Percentiles rank a stretch among this genome's conserved stretches.
phyloP scores from a whole-genome alignment of 2,888 invertebrate species.

The Calameuta pallipes region DNA sequence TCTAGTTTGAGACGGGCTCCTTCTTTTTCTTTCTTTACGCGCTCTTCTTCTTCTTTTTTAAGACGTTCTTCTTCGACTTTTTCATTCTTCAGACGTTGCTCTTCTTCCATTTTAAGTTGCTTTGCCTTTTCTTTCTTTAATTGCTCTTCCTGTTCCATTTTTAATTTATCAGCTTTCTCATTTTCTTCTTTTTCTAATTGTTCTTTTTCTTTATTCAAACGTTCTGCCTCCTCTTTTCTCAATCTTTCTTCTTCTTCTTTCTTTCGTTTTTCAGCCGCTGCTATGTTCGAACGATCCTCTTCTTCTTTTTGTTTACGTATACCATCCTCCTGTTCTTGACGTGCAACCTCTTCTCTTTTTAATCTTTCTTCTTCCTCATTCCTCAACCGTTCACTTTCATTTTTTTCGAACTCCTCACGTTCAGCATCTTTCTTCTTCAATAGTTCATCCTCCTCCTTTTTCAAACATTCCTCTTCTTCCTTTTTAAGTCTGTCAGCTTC shows the following conservation, averaged over 20 bases:
- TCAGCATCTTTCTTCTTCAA: conserved; percentile 47
- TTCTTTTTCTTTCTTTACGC: conserved; percentile 19
- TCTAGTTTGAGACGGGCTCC: conserved; percentile 6
- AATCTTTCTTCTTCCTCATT: conserved; percentile 46
- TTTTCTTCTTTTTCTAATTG: conserved; percentile 23
- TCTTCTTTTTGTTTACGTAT: conserved; percentile 35
- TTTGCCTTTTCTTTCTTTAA: conserved; percentile 20
- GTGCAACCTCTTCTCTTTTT: conserved; percentile 24
- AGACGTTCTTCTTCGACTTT: conserved; percentile 17
- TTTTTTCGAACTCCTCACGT: conserved; percentile 43
- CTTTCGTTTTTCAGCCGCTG: conserved; percentile 26
- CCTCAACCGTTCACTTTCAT: conserved; percentile 60
- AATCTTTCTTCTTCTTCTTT: conserved; percentile 24
- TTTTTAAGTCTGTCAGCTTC: conserved; percentile 27
- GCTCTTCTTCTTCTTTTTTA: conserved; percentile 23
- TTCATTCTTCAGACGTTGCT: conserved; percentile 26
- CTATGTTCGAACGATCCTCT: conserved; percentile 28
- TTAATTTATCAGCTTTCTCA: conserved; percentile 22
- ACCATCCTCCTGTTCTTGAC: conserved; percentile 32
- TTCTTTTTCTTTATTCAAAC: conserved; percentile 35
- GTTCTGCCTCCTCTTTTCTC: conserved; percentile 33
- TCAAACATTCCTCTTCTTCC: conserved; percentile 30
- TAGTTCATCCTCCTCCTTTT: conserved; percentile 55
- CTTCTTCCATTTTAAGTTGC: conserved; percentile 25
- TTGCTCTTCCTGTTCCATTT: conserved; percentile 33